Percentiles rank a stretch among this genome's conserved stretches.
Evolutionary conservation across 2,113 vertebrate genomes (phyloP).

Genomic region (Clinocottus analis): DNA sequence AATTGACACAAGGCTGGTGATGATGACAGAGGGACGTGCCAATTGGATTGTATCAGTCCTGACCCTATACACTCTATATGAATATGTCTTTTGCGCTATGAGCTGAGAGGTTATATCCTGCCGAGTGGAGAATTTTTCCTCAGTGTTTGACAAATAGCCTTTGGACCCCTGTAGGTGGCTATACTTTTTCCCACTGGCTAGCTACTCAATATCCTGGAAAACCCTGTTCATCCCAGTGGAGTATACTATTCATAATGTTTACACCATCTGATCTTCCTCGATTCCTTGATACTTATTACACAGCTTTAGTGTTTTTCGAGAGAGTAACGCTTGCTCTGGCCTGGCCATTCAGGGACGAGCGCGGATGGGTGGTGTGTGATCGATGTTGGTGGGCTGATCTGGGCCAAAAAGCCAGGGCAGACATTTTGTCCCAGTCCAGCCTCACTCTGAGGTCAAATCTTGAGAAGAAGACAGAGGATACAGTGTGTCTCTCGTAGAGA

Average conservation of each 20-base stretch:
- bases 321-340: background rate
- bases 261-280: background rate
- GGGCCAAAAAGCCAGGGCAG: background rate
- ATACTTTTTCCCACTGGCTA: background rate
- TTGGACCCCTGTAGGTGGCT: background rate
- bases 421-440: background rate
- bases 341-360: background rate
- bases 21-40: background rate
- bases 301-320: background rate
- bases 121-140: background rate
- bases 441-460: constrained; percentile 45
- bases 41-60: background rate
- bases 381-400: background rate
- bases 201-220: background rate
- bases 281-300: background rate
- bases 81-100: background rate
- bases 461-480: constrained; percentile 47
- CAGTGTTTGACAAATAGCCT: background rate
- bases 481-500: constrained; percentile 31
- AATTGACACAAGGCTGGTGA: background rate
- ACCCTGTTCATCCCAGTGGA: background rate
- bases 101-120: background rate
- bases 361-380: background rate
- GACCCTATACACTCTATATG: background rate
- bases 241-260: background rate